A percentile compares a stretch with the other conserved stretches of the same genome.
These are phyloP conservation scores for Hydrotaea cyrtoneurina DNA, from an alignment of 2,888 invertebrate genomes.

Conservation along the genomic window DNA sequence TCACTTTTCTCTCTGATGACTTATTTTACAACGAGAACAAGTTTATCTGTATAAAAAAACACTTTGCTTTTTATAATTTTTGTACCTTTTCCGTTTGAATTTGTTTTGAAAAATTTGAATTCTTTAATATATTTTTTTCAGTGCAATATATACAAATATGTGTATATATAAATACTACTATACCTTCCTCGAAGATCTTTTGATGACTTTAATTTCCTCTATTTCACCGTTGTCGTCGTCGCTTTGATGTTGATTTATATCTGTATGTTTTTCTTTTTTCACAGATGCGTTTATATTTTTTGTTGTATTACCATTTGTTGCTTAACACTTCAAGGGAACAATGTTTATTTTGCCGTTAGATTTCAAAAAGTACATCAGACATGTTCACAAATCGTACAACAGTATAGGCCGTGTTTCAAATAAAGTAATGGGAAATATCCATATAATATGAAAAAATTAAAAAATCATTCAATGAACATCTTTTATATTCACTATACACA, in stretches of 20 bases:
- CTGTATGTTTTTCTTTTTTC: background rate
- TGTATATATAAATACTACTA: conserved; percentile 63
- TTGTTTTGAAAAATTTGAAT: background rate
- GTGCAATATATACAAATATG: conserved; percentile 59
- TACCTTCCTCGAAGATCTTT: conserved; percentile 58
- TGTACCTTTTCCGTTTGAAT: background rate
- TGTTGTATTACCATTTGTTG: background rate
- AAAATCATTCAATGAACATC: too few species aligned
- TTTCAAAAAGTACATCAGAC: background rate
- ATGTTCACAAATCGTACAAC: too few species aligned
- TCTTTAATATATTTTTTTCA: conserved; percentile 63
- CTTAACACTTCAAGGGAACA: background rate
- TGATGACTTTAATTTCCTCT: conserved; percentile 51
- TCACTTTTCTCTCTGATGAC: conserved; percentile 10
- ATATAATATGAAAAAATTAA: too few species aligned
- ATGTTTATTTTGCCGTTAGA: background rate
- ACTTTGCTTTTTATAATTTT: conserved; percentile 9
- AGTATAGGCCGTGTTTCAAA: too few species aligned
- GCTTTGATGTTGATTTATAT: background rate
- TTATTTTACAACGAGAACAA: conserved; percentile 8
- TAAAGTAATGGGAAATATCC: too few species aligned
- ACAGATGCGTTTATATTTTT: background rate
- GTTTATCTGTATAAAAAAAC: background rate
- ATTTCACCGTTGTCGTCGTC: conserved; percentile 18
- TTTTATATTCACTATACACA: too few species aligned